Base-by-base conservation (phyloP, 2,113 vertebrate genomes). In the Mormyrus iriodes region DNA sequence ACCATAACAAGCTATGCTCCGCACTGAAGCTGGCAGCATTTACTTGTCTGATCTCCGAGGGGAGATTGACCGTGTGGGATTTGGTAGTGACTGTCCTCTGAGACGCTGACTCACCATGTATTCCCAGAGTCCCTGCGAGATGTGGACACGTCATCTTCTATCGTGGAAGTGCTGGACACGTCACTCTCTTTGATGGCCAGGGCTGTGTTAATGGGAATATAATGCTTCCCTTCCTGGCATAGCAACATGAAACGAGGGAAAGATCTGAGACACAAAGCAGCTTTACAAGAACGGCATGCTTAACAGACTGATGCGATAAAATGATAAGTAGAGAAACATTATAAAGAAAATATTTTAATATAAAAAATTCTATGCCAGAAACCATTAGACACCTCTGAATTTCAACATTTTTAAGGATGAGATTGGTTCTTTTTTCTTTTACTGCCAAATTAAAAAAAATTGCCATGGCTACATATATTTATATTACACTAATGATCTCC, bases 171-270 rank as follows among this genome's bases (percentile, higher is more conserved):
- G 89, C 93, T 94, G 86, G 95, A 88, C 46, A 93, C 93, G 51
- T 96, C 88, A 55, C 96, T 95, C 88, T 94, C 94, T 85, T 96
- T 95, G 21, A 92, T 93, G 90, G 96, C 94, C 93, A 98, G 90
- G 35, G 95, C 96, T n/a, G 97, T 97, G 94, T 98, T 98, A 93
- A 99, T 94, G 52, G 97, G 98, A 90, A 99, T 98, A 69, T 99
- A 99, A 91, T 99, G 97, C 92, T 99, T 99, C 3, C 97, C 98
- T 91, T 98, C 97, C 98, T 99, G 35, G 89, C 90, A 49, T 2
- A 89, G 91, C 8, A 91, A 88, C 90, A 88, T 90, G 88, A 51
- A 84, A 46, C 19, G 48, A 48, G 10, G 82, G 8, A 84, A 10
- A n/a, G 3, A 84, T 44, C 44, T 46, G 19, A 24, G 42, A 48